phyloP scores from a whole-genome alignment of 2,113 vertebrate genomes.

The Seriola quinqueradiata region DNA sequence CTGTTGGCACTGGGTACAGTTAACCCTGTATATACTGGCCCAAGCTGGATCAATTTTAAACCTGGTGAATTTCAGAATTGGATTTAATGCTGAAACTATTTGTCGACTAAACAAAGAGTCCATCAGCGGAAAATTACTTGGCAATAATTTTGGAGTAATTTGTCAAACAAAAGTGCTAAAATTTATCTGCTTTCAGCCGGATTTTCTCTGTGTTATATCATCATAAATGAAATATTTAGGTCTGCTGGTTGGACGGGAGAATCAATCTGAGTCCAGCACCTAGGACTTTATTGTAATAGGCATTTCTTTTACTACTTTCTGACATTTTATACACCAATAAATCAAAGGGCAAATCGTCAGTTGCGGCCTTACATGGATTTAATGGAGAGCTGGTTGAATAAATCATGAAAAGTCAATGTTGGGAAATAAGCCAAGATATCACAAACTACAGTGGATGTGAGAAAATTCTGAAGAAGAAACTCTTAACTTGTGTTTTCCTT shows the following conservation, averaged over 20 bases:
- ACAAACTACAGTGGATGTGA: no score
- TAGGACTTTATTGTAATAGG: no score
- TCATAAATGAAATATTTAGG: neutral
- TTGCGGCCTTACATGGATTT: neutral
- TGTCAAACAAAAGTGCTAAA: neutral
- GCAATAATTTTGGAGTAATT: neutral
- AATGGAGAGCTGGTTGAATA: neutral
- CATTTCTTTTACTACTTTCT: no score
- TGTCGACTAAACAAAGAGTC: no score
- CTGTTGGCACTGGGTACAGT: neutral
- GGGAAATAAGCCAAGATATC: neutral
- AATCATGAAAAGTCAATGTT: neutral
- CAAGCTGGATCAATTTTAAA: neutral
- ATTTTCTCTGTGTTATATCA: neutral
- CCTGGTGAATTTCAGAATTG: neutral
- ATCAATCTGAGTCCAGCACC: neutral
- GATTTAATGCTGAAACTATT: no score
- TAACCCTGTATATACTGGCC: neutral
- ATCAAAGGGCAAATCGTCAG: neutral
- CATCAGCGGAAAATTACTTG: no score
- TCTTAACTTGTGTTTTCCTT: neutral
- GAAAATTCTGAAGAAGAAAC: neutral
- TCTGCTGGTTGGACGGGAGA: no score
- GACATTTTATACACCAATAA: neutral
- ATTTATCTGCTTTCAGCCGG: neutral